These are phyloP conservation scores for Cheilosia pagana DNA, from an alignment of 2,888 invertebrate genomes.

Conservation along the genomic window DNA sequence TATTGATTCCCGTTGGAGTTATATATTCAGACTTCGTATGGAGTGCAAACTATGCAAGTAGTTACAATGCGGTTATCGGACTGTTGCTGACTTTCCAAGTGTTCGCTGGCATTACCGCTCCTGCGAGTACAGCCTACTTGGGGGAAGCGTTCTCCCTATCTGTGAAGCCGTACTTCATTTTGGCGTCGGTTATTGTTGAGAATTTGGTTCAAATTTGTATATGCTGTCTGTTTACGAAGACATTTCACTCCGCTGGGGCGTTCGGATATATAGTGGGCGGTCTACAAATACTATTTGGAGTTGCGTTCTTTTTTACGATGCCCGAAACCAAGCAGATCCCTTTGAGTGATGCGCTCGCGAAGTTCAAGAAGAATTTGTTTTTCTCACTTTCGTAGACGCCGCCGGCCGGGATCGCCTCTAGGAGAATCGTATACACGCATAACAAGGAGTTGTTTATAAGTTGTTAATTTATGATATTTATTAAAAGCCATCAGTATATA, in stretches of 20 bases:
- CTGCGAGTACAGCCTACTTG: slow-evolving; percentile 77
- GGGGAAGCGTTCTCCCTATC: slow-evolving; percentile 80
- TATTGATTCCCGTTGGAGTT: slow-evolving; percentile 76
- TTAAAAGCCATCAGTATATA: no score
- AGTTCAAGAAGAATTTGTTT: slow-evolving; percentile 67
- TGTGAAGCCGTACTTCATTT: slow-evolving; percentile 77
- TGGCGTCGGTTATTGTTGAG: slow-evolving; percentile 77
- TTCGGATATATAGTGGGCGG: slow-evolving; percentile 76
- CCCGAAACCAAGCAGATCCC: slow-evolving; percentile 79
- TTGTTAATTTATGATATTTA: no score
- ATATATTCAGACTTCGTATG: no score
- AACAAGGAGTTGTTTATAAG: no score
- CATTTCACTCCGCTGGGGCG: not conserved
- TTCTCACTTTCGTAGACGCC: no score
- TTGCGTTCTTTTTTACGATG: slow-evolving; percentile 75
- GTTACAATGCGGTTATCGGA: not conserved
- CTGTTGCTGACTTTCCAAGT: slow-evolving; percentile 77
- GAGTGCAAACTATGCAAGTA: no score
- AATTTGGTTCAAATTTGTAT: slow-evolving; percentile 76
- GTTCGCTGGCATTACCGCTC: slow-evolving; percentile 78
- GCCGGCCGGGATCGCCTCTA: no score
- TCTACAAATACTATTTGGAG: slow-evolving; percentile 75
- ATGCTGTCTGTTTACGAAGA: not conserved
- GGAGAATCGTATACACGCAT: no score
- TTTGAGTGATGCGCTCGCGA: slow-evolving; percentile 77